A percentile compares a stretch with the other conserved stretches of the same genome.
phyloP scores from a whole-genome alignment of 2,888 invertebrate genomes.

The Pherbina coryleti region DNA sequence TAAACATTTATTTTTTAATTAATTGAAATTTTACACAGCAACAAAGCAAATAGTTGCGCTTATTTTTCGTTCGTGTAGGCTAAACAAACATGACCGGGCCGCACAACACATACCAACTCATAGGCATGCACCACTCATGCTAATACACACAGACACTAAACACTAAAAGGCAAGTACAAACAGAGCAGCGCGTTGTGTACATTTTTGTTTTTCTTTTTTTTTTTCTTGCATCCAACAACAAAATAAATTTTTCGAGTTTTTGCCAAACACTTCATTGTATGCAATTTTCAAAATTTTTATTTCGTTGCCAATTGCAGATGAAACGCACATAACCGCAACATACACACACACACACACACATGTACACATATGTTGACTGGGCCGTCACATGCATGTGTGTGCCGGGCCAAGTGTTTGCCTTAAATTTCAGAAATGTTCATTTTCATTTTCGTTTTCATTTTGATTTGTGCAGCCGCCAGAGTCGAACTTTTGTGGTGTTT shows the following conservation, averaged over 20 bases:
- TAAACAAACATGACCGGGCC: constrained; percentile 24
- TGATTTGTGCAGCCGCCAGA: constrained; percentile 45
- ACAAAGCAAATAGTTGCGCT: constrained; percentile 14
- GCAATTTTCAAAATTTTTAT: constrained; percentile 45
- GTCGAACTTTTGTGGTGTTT: constrained; percentile 52
- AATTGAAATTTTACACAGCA: constrained; percentile 25
- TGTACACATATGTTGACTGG: neutral
- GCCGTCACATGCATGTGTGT: neutral
- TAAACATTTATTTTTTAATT: constrained; percentile 16
- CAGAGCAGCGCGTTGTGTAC: neutral
- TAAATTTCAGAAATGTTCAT: constrained; percentile 47
- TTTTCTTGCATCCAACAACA: constrained; percentile 20
- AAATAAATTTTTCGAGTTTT: constrained; percentile 54
- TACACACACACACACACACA: neutral
- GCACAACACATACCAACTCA: neutral
- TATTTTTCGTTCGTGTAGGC: constrained; percentile 14
- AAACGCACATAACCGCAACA: neutral
- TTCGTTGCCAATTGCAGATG: constrained; percentile 28
- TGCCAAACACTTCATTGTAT: constrained; percentile 48
- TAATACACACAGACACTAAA: constrained; percentile 36
- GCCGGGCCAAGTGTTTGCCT: constrained; percentile 46
- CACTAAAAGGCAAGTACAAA: constrained; percentile 30
- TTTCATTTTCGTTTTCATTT: constrained; percentile 39
- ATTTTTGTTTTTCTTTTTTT: too few species aligned
- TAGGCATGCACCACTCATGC: constrained; percentile 8